Evolutionary conservation across 2,797 vertebrate species (phyloP), one percentile per base, ranked within the genome.

Genomic region (Heterohyrax brucei): DNA sequence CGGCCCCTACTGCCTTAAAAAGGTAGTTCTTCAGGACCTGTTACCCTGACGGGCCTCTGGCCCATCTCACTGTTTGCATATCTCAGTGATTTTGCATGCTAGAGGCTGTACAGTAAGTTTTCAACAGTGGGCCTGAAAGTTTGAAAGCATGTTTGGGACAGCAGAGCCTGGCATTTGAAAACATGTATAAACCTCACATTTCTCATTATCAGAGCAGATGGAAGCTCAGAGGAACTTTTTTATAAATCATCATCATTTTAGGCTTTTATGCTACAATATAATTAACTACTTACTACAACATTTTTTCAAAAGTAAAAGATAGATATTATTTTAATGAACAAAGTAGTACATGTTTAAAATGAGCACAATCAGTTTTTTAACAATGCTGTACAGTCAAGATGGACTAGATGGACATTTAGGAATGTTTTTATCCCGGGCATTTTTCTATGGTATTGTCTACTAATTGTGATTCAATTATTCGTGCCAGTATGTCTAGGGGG

Each of bases 401-500:
- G 28, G 77, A 14, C 70, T 90, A 21, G 28, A 90, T 62, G 26
- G 16, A 89, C 83, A 44, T 30, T 94, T 76, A 87, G n/a, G 44
- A 72, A 81, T 75, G 64, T 86, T 87, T 93, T 92, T 96, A 76
- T 53, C 19, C 28, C 93, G 48, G 13, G 4, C 89, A 77, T 53
- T 92, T 21, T 86, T 89, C 56, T 89, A 68, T 53, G 56, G 21
- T 56, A 84, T 77, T 80, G 81, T 87, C 92, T 96, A 86, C n/a
- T 73, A n/a, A 89, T 64, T 91, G 56, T 86, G 64, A 83, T 92
- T 90, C 93, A 75, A 77, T 92, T 80, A 93, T 83, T 4, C 80
- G 30, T 30, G 88, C 22, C 70, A 39, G 50, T 87, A 77, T 56
- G 53, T 39, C 1, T 44, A 73, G 26, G 62, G 76, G 33, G 76